Evolutionary conservation across 2,113 vertebrate species (phyloP).

Genomic region (Cygnus buccinator): DNA sequence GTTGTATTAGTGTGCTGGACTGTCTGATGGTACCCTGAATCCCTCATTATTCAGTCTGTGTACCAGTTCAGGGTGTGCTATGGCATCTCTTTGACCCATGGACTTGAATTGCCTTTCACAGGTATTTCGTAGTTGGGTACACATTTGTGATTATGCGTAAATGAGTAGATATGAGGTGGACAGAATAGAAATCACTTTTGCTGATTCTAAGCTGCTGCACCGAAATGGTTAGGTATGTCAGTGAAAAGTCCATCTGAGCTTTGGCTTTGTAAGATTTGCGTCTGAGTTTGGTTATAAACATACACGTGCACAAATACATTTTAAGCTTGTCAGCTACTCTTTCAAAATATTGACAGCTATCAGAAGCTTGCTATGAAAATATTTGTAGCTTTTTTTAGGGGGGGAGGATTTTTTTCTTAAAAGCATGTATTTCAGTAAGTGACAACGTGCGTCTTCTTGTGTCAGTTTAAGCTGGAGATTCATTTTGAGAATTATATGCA

Average conservation of each 20-base stretch:
- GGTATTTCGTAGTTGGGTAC: not conserved
- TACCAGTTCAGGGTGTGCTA: not conserved
- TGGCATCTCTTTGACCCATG: constrained; percentile 14
- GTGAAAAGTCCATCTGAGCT: not conserved
- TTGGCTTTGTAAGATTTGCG: not conserved
- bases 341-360: not conserved
- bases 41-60: not conserved
- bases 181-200: no score
- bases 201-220: not conserved
- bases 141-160: not conserved
- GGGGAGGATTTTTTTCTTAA: not conserved
- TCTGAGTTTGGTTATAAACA: not conserved
- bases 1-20: constrained; percentile 31
- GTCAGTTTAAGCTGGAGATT: not conserved
- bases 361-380: not conserved
- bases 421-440: not conserved
- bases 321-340: not conserved
- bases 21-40: constrained; percentile 9
- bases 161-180: not conserved
- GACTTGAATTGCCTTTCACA: not conserved
- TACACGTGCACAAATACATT: not conserved
- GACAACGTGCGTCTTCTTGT: not conserved
- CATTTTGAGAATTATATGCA: not conserved
- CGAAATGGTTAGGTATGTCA: not conserved
- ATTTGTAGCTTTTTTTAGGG: not conserved